Conservation (phyloP, 2,797 vertebrate genomes). For the Tolypeutes matacus region DNA sequence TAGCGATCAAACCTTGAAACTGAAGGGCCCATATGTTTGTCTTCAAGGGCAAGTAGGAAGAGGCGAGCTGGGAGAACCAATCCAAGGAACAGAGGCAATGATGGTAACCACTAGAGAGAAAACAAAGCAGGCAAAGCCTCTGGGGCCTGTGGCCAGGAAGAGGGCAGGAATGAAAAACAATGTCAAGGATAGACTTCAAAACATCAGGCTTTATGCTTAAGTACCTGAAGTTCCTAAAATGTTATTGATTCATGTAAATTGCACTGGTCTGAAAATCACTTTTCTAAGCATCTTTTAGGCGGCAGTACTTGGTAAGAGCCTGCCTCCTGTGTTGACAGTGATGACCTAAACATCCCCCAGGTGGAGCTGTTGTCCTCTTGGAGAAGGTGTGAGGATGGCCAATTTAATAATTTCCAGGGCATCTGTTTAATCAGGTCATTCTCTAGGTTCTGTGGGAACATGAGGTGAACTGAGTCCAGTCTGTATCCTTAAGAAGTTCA, state of each 20-base stretch:
- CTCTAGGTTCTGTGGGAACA: not conserved
- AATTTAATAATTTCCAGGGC: not conserved
- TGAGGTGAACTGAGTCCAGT: not conserved
- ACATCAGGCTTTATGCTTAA: slow-evolving; percentile 8
- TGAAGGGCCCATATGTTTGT: not conserved
- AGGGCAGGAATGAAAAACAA: slow-evolving; percentile 10
- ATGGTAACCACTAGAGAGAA: not conserved
- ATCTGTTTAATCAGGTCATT: not conserved
- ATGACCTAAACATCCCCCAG: slow-evolving; percentile 59
- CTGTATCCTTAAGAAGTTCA: not conserved
- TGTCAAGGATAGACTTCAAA: not conserved
- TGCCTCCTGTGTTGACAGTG: not conserved
- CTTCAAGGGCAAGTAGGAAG: not conserved
- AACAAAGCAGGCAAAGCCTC: not conserved
- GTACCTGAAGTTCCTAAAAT: not conserved
- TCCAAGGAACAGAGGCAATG: not conserved
- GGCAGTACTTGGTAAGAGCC: not conserved
- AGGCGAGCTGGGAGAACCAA: not conserved
- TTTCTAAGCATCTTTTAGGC: not conserved
- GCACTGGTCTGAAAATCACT: slow-evolving; percentile 25
- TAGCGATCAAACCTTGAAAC: not conserved
- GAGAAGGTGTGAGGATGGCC: not conserved
- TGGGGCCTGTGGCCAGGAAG: not conserved
- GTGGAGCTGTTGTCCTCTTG: slow-evolving; percentile 63
- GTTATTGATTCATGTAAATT: not conserved